Evolutionary conservation across 2,113 vertebrate species (phyloP).

Genomic region (Syngnathus typhle): DNA sequence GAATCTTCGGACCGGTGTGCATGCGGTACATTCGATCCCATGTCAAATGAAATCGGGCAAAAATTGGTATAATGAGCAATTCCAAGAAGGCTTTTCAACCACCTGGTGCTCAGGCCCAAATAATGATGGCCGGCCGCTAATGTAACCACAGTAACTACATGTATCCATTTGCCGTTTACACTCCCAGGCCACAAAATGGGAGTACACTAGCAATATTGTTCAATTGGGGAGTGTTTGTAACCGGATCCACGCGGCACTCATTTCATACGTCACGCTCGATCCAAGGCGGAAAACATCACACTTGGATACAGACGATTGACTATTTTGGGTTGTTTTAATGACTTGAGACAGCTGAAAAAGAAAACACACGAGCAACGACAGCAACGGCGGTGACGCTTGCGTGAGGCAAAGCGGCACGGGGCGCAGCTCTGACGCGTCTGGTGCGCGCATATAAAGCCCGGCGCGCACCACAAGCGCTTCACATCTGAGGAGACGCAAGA

Average conservation of each 20-base stretch:
- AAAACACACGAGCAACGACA: conserved; percentile 31
- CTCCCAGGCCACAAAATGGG: too few relatives aligned
- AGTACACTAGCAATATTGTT: too few relatives aligned
- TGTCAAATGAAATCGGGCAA: too few relatives aligned
- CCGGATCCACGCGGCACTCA: background rate
- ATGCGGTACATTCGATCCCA: too few relatives aligned
- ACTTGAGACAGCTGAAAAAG: background rate
- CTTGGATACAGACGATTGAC: background rate
- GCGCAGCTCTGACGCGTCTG: conserved; percentile 49
- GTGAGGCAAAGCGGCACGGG: conserved; percentile 28
- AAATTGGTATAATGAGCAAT: too few relatives aligned
- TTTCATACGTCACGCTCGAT: background rate
- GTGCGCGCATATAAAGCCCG: conserved; percentile 55
- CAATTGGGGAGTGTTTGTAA: too few relatives aligned
- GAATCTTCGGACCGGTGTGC: too few relatives aligned
- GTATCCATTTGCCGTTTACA: too few relatives aligned
- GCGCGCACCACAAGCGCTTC: conserved; percentile 30
- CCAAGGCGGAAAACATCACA: background rate
- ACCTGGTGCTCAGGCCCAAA: too few relatives aligned
- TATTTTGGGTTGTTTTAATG: background rate
- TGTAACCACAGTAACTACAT: background rate
- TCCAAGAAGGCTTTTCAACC: too few relatives aligned
- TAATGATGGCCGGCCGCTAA: too few relatives aligned
- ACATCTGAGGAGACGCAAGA: conserved; percentile 34
- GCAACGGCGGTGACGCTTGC: conserved; percentile 62